A percentile compares a stretch with the other conserved stretches of the same genome.
phyloP scores from a whole-genome alignment of 1,140 invertebrate genomes.

The Nomia melanderi region DNA sequence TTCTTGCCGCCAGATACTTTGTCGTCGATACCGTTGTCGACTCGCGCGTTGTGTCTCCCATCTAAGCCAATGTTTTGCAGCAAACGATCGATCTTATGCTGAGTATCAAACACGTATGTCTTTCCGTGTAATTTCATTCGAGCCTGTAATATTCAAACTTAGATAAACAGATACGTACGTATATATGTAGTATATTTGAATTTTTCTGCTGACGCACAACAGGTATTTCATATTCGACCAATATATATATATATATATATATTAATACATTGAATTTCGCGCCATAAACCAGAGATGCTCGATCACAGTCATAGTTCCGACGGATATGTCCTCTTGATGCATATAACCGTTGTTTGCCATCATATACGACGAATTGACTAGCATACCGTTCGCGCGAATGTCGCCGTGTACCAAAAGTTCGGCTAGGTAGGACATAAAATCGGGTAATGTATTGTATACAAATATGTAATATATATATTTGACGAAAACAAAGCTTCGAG shows the following conservation, averaged over 20 bases:
- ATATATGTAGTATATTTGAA: too few species aligned
- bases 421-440: slow-evolving; percentile 74
- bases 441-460: too few species aligned
- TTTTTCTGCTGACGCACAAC: background rate
- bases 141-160: slow-evolving; percentile 83
- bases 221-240: too few species aligned
- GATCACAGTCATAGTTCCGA: slow-evolving; percentile 91
- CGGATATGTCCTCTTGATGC: slow-evolving; percentile 96
- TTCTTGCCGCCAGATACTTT: slow-evolving; percentile 97
- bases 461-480: too few species aligned
- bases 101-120: slow-evolving; percentile 82
- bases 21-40: slow-evolving; percentile 86
- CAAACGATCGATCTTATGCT: slow-evolving; percentile 86
- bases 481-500: too few species aligned
- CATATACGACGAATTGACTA: slow-evolving; percentile 86
- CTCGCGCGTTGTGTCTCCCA: slow-evolving; percentile 86
- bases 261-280: too few species aligned
- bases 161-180: too few species aligned
- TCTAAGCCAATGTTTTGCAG: slow-evolving; percentile 88
- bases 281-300: slow-evolving; percentile 96
- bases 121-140: slow-evolving; percentile 89
- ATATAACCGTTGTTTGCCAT: slow-evolving; percentile 94
- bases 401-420: slow-evolving; percentile 88
- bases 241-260: too few species aligned
- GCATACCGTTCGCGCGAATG: slow-evolving; percentile 86